phyloP scores from a whole-genome alignment of 2,888 invertebrate species.

The Tachina grossa region DNA sequence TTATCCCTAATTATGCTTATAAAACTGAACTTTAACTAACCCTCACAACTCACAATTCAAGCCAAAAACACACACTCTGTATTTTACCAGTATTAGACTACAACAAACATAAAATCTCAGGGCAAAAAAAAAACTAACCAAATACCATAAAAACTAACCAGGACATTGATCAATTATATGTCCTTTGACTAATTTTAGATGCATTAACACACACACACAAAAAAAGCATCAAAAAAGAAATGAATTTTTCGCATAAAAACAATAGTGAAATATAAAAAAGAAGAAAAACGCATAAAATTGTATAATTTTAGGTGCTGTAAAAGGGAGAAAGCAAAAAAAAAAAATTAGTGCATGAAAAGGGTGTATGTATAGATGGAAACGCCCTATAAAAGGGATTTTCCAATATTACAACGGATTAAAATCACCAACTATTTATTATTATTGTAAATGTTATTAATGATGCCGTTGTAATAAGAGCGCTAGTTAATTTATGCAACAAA shows the following conservation, averaged over 20 bases:
- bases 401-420: slow-evolving; percentile 9
- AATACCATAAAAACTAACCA: neutral
- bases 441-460: neutral
- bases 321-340: neutral
- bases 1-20: neutral
- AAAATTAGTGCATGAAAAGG: neutral
- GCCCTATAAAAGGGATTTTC: slow-evolving; percentile 23
- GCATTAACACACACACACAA: slow-evolving; percentile 2
- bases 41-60: slow-evolving; percentile 2
- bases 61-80: neutral
- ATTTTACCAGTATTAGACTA: neutral
- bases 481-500: slow-evolving; percentile 9
- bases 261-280: neutral
- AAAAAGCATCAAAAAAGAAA: slow-evolving; percentile 9
- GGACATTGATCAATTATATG: slow-evolving; percentile 24
- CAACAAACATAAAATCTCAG: slow-evolving; percentile 4
- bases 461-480: neutral
- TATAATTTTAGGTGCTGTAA: neutral
- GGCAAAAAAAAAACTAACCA: neutral
- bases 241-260: neutral
- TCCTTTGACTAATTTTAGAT: slow-evolving; percentile 39
- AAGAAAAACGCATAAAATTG: neutral
- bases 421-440: slow-evolving; percentile 1
- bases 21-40: slow-evolving; percentile 32
- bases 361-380: neutral